Conservation (phyloP, 2,113 vertebrate species). For the Tragelaphus scriptus region DNA sequence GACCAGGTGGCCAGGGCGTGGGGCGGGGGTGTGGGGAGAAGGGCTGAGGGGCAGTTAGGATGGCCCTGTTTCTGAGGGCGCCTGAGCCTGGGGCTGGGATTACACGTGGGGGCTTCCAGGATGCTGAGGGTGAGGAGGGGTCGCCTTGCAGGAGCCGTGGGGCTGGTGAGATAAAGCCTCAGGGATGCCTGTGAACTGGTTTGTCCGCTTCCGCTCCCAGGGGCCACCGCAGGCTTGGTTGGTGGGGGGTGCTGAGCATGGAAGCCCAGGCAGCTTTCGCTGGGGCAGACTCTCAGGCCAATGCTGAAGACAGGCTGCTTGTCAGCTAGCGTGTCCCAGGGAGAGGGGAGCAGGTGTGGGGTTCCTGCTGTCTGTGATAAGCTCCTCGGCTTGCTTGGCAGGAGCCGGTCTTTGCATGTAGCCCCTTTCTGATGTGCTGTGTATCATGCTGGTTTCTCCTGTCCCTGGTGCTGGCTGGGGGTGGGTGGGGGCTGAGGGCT, state of each 20-base stretch:
- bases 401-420: background rate
- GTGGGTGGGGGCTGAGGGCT: background rate
- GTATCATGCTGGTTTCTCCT: background rate
- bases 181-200: background rate
- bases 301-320: background rate
- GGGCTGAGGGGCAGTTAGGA: background rate
- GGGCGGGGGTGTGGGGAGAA: background rate
- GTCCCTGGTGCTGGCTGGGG: background rate
- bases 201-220: background rate
- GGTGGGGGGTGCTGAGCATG: background rate
- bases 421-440: background rate
- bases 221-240: background rate
- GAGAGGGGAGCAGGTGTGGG: background rate
- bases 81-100: background rate
- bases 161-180: background rate
- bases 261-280: background rate
- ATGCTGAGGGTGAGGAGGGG: background rate
- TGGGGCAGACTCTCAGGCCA: background rate
- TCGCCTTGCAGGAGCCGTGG: background rate
- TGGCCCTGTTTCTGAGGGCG: background rate
- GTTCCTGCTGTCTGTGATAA: background rate
- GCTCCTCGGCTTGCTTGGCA: background rate
- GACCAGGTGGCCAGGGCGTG: background rate
- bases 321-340: background rate
- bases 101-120: background rate